Evolutionary conservation across 2,888 invertebrate genomes (phyloP), one percentile per base, ranked within the genome.

Genomic region (Pristionchus fissidentatus): DNA sequence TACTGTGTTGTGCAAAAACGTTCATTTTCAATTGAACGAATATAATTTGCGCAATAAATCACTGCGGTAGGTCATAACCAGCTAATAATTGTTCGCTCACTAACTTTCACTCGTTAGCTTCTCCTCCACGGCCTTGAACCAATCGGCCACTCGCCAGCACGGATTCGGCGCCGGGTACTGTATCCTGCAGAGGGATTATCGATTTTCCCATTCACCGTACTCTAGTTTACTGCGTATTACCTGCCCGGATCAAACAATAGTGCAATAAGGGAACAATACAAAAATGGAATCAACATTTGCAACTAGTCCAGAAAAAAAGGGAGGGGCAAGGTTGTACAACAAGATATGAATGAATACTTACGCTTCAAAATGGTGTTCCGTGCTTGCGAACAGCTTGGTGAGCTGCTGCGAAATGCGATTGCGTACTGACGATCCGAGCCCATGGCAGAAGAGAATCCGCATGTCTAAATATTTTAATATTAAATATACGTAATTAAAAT

Each of bases 361-460:
- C 83, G 83, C 70, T 83, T 83, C 70, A 55, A 83, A 83, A 15
- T 70, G 49, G n/a, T 70, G 49, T 43, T 73, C 38, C n/a, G 83
- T 70, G 15, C 55, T 55, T 4, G 49, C 73, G 73, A 83, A 73
- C n/a, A 83, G 46, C 15, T 38, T 38, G 26, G 83, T 73, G 52
- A 83, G 55, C 19, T 83, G 83, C 8, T 70, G 70, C 7, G 83
- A 83, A 22, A 83, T 73, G 19, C 83, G 70, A 41, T 83, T 83
- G 10, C 83, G 49, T 73, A 43, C 32, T 0, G 83, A 83, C 5
- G 83, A 83, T 22, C 83, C 83, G 8, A 83, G 52, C 19, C 83
- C 83, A 26, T 83, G 83, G 29, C 83, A 83, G 83, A 83, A 83
- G 49, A 83, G 73, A 83, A 83, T 73, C 3, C 70, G 43, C 83